Conservation (phyloP, 2,888 invertebrate species). For the Pheosia gnoma region DNA sequence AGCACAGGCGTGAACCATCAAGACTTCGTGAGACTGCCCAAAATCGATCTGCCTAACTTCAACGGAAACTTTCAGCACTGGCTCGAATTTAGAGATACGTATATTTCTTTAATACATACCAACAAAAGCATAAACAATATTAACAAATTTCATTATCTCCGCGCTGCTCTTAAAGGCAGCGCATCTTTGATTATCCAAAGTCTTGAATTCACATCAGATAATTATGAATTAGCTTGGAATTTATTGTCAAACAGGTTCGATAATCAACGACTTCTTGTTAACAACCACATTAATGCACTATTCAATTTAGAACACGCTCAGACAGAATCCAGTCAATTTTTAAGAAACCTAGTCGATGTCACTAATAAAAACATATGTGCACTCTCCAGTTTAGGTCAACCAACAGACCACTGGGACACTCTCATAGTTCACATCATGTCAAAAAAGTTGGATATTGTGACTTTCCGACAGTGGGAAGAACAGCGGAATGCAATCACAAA, state of each 20-base stretch:
- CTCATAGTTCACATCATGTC: slow-evolving; percentile 29
- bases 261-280: slow-evolving; percentile 25
- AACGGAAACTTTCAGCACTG: neutral
- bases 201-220: slow-evolving; percentile 24
- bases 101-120: slow-evolving; percentile 3
- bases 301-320: slow-evolving; percentile 25
- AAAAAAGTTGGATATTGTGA: slow-evolving; percentile 23
- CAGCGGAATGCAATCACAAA: slow-evolving; percentile 10
- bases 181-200: slow-evolving; percentile 24
- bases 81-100: slow-evolving; percentile 15
- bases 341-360: slow-evolving; percentile 24
- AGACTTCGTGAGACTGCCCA: neutral
- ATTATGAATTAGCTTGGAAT: slow-evolving; percentile 29
- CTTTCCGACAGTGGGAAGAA: slow-evolving; percentile 19
- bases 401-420: slow-evolving; percentile 24
- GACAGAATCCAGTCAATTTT: slow-evolving; percentile 17
- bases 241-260: slow-evolving; percentile 25
- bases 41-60: neutral
- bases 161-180: slow-evolving; percentile 19
- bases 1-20: too few species aligned
- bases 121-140: slow-evolving; percentile 4
- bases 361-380: slow-evolving; percentile 28
- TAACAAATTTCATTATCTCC: slow-evolving; percentile 10
- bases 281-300: slow-evolving; percentile 31
- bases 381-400: slow-evolving; percentile 16